Percentiles rank a stretch among this genome's conserved stretches.
These are phyloP conservation scores for Athene noctua DNA, from an alignment of 2,113 vertebrate species.

Conservation along the genomic window DNA sequence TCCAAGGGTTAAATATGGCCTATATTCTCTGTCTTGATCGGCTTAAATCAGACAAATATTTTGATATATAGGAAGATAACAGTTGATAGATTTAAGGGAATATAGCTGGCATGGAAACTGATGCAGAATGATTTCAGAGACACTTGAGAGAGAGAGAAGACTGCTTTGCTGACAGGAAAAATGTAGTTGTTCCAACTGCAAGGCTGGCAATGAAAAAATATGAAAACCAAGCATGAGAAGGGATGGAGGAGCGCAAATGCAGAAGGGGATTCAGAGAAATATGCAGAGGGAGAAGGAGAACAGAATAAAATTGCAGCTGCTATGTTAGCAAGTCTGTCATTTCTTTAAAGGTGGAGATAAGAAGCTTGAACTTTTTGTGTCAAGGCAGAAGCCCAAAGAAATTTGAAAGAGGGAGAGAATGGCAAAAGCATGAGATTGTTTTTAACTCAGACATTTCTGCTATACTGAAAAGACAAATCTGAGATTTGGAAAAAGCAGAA, in stretches of 20 bases:
- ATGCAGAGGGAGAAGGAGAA: background rate
- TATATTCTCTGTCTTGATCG: background rate
- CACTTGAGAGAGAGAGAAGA: background rate
- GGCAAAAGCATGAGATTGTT: background rate
- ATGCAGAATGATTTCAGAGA: background rate
- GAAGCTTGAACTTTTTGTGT: background rate
- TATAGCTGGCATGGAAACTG: background rate
- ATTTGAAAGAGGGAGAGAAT: background rate
- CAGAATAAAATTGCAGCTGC: background rate
- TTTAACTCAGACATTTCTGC: background rate
- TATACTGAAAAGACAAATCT: background rate
- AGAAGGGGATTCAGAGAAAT: background rate
- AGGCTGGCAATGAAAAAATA: background rate
- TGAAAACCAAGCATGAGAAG: background rate
- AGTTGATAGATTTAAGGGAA: background rate
- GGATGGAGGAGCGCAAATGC: background rate
- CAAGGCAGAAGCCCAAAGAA: background rate
- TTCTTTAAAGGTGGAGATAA: background rate
- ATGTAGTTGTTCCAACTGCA: background rate
- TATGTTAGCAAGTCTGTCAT: background rate
- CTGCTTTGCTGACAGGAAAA: background rate
- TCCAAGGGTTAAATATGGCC: background rate
- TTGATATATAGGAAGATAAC: background rate
- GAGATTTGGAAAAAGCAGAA: background rate
- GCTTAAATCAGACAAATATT: background rate